These are phyloP conservation scores for Calypte anna DNA, from an alignment of 2,113 vertebrate species.

Conservation along the genomic window DNA sequence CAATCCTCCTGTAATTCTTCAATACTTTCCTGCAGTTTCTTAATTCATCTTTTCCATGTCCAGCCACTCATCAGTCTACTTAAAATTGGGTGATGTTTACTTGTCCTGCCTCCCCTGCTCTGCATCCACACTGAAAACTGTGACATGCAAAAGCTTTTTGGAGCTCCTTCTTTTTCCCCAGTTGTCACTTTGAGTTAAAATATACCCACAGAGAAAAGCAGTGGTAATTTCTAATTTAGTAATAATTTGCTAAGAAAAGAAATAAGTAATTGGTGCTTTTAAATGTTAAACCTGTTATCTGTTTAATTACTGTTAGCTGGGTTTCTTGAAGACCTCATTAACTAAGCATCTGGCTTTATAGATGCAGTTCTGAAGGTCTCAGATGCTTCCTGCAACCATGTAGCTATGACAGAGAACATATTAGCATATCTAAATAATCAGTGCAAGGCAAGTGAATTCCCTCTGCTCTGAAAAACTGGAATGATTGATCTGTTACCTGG, in stretches of 20 bases:
- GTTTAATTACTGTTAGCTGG: slow-evolving; percentile 17
- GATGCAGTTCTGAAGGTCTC: background rate
- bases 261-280: background rate
- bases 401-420: background rate
- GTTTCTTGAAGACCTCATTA: slow-evolving; percentile 11
- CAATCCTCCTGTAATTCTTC: background rate
- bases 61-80: background rate
- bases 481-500: background rate
- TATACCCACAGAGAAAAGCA: background rate
- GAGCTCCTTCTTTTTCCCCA: background rate
- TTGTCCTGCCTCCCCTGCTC: background rate
- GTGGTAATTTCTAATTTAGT: background rate
- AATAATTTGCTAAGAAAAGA: background rate
- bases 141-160: background rate
- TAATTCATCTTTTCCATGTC: background rate
- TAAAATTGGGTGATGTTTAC: background rate
- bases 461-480: background rate
- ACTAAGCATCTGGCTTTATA: slow-evolving; percentile 13
- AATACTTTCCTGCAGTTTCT: background rate
- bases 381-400: background rate
- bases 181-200: background rate
- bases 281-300: slow-evolving; percentile 17
- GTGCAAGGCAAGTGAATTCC: background rate
- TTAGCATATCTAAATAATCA: background rate
- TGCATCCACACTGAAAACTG: background rate